phyloP scores from a whole-genome alignment of 1,140 invertebrate species.

The Philotrypesis tridentata region DNA sequence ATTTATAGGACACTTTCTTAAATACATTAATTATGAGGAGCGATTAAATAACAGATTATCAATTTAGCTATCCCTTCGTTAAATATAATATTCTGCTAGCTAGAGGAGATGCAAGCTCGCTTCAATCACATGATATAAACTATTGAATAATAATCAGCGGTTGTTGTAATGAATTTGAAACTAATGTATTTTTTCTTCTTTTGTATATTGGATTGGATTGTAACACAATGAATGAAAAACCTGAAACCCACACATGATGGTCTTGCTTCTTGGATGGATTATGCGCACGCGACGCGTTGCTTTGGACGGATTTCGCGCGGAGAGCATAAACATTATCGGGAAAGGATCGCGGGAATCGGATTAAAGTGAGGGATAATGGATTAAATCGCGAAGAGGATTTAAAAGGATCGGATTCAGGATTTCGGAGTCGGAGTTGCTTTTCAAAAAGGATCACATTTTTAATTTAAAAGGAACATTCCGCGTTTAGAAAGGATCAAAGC shows the following conservation, averaged over 20 bases:
- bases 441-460: constrained; percentile 31
- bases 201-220: constrained; percentile 75
- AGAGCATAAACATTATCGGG: constrained; percentile 61
- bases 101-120: constrained; percentile 14
- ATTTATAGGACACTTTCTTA: neutral
- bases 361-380: constrained; percentile 41
- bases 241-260: constrained; percentile 71
- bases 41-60: neutral
- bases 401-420: constrained; percentile 48
- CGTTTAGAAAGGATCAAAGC: constrained; percentile 48
- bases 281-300: constrained; percentile 62
- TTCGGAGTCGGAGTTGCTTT: constrained; percentile 10
- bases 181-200: constrained; percentile 76
- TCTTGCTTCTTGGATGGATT: constrained; percentile 74
- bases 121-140: constrained; percentile 21
- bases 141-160: constrained; percentile 41
- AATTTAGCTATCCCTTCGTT: constrained; percentile 1
- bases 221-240: constrained; percentile 75
- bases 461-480: constrained; percentile 51
- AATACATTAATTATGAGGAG: neutral
- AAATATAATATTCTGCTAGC: constrained; percentile 12
- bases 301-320: constrained; percentile 72
- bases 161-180: constrained; percentile 54
- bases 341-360: constrained; percentile 50
- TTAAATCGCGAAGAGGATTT: constrained; percentile 52